Conservation (phyloP, 2,113 vertebrate species). For the Thamnophis sirtalis region DNA sequence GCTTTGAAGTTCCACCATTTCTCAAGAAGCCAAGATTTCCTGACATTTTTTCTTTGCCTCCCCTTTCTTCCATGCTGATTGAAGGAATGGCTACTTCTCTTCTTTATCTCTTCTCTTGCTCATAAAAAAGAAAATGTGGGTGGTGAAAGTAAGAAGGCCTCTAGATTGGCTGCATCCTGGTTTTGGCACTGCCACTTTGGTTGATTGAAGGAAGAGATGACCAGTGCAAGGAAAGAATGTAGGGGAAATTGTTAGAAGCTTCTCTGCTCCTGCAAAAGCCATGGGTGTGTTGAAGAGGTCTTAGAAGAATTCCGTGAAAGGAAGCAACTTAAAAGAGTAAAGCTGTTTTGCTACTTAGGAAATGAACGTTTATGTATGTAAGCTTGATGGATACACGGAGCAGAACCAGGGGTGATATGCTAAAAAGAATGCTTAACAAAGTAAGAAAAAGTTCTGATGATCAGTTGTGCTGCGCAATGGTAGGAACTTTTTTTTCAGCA, state of each 20-base stretch:
- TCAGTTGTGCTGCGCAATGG: too few relatives aligned
- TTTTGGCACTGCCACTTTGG: not conserved
- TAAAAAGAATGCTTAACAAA: too few relatives aligned
- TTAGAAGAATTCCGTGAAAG: not conserved
- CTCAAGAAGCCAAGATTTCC: not conserved
- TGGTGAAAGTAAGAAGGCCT: not conserved
- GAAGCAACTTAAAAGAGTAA: not conserved
- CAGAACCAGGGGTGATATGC: not conserved
- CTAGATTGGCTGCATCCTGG: not conserved
- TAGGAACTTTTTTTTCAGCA: too few relatives aligned
- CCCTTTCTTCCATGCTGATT: not conserved
- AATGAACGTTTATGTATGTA: not conserved
- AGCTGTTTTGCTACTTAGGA: not conserved
- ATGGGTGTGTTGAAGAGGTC: not conserved
- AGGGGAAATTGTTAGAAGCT: not conserved
- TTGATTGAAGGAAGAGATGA: not conserved
- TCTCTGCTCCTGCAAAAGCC: not conserved
- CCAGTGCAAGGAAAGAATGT: not conserved
- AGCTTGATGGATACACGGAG: constrained; percentile 24
- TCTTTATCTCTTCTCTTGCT: not conserved
- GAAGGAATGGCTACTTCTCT: not conserved
- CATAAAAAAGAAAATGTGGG: not conserved
- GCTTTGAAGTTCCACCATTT: not conserved
- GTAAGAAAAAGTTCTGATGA: too few relatives aligned
- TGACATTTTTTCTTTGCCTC: not conserved